These are phyloP conservation scores for Semnornis frantzii DNA, from an alignment of 2,113 vertebrate genomes.

Conservation along the genomic window DNA sequence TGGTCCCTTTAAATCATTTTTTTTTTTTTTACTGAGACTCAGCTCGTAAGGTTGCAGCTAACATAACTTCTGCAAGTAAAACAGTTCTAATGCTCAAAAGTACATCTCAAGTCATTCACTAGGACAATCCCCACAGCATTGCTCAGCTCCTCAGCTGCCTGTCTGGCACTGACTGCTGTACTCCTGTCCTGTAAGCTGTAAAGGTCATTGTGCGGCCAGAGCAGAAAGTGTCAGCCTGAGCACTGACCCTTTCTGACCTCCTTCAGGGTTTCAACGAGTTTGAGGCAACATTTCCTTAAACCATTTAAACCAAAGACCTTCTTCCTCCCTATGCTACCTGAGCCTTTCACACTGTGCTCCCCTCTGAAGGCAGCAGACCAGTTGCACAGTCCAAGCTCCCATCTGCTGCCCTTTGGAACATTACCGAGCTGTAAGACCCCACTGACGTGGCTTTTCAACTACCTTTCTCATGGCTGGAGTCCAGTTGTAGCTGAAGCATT, in stretches of 20 bases:
- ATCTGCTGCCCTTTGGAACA: neutral
- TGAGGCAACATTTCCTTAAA: neutral
- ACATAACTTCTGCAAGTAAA: neutral
- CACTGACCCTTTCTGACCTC: neutral
- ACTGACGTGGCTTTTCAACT: neutral
- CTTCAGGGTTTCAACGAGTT: neutral
- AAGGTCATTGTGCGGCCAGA: neutral
- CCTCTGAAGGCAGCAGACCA: neutral
- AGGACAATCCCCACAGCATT: neutral
- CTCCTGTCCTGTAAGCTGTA: neutral
- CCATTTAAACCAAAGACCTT: neutral
- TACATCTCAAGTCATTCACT: neutral
- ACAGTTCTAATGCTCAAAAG: neutral
- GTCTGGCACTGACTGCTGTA: neutral
- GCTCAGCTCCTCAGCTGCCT: neutral
- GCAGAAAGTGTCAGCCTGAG: neutral
- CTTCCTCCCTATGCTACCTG: neutral
- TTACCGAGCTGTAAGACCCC: neutral
- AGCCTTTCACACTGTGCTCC: neutral
- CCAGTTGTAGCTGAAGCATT: neutral
- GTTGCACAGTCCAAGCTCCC: neutral
- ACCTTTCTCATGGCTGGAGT: neutral
- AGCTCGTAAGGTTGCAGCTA: neutral
- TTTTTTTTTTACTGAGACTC: neutral
- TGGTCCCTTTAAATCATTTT: neutral